Base-by-base conservation (phyloP, 2,888 invertebrate species). In the Agriopis leucophaearia region DNA sequence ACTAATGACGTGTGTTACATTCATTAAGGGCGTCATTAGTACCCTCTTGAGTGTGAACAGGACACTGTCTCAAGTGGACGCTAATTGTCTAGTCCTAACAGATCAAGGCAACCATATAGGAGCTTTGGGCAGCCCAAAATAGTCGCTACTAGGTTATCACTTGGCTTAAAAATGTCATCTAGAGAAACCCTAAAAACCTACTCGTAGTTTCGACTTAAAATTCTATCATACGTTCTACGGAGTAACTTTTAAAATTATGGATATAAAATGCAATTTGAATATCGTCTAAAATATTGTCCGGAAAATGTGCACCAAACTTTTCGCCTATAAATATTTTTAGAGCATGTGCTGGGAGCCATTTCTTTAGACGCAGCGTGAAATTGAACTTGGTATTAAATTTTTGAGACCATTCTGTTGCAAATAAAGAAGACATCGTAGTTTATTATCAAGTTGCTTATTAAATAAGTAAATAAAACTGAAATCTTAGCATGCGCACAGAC, bases 251-350 rank as follows among this genome's bases (percentile, higher is more conserved):
- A 54, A 75, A 86, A 81, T 79, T 81, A 86, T 81, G 76, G 70
- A 77, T 77, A 69, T 68, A 74, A 78, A 84, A 81, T 74, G 73
- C 78, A 78, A 84, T 87, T 86, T 84, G 78, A 84, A 84, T 85
- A 82, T 79, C 79, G 66, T 27, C 60, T 69, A 64, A 70, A 69
- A 58, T 70, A 72, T 67, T 45, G 64, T 54, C 47, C 59, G 51
- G 61, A 66, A 72, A 68, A 67, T 67, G 56, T 60, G 63, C 64
- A 36, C 36, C 8, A 10, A 79, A 73, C 65, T 81, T 76, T 56
- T 44, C 60, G 48, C 59, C 55, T 70, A 63, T 72, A 66, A 78
- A 73, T 75, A 74, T 76, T 72, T 72, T 54, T 52, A 54, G 50
- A 76, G 69, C 73, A 72, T 75, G 74, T 68, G 78, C 66, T 73